Evolutionary conservation across 2,113 vertebrate species (phyloP).

Genomic region (Petromus typicus): DNA sequence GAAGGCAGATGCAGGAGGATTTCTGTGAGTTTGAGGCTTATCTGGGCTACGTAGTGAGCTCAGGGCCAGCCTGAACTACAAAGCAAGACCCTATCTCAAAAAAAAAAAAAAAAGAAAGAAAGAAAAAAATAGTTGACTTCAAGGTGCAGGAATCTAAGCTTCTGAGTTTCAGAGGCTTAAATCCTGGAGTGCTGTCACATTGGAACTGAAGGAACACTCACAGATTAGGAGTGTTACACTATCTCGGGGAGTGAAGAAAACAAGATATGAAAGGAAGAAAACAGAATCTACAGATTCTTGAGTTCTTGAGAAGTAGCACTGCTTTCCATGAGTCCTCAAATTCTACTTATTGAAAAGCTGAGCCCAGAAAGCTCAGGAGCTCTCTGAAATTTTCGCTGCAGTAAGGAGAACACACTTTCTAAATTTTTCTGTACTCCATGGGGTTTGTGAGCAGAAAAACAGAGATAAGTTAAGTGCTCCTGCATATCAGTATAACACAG

Average conservation of each 20-base stretch:
- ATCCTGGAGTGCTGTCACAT: neutral
- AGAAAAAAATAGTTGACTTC: no score
- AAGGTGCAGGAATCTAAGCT: neutral
- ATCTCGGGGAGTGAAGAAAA: neutral
- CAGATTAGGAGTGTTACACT: neutral
- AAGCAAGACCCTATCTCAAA: no score
- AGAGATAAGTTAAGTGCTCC: neutral
- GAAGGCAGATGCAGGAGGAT: no score
- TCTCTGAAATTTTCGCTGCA: neutral
- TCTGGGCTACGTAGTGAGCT: no score
- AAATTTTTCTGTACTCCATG: neutral
- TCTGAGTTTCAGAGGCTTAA: neutral
- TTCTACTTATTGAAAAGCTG: neutral
- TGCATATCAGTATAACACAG: neutral
- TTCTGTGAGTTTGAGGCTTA: no score
- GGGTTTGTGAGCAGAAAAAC: neutral
- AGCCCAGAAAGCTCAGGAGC: neutral
- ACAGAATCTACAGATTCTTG: neutral
- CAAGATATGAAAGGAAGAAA: neutral
- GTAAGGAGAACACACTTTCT: neutral
- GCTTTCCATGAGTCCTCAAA: neutral
- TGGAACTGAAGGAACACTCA: neutral
- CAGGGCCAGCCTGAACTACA: no score
- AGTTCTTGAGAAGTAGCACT: neutral
- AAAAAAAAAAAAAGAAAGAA: no score